phyloP scores from a whole-genome alignment of 2,113 vertebrate genomes.

The Leptosomus discolor region DNA sequence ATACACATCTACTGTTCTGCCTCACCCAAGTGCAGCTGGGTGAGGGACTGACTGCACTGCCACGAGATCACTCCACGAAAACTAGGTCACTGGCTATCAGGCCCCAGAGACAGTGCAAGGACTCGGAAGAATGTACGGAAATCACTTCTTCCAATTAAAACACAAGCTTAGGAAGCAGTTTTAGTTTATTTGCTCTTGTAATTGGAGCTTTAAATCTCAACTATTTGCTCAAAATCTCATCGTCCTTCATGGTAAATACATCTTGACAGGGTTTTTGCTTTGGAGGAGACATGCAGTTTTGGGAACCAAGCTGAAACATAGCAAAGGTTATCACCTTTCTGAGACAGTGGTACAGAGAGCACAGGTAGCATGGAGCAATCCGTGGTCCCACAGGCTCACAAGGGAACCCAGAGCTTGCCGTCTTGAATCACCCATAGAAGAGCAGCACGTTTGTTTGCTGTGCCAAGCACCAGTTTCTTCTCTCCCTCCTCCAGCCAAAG shows the following conservation, averaged over 20 bases:
- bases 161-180: background rate
- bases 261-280: background rate
- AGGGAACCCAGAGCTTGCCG: background rate
- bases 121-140: conserved; percentile 2
- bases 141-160: conserved; percentile 6
- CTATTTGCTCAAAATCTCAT: background rate
- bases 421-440: background rate
- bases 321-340: background rate
- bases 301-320: background rate
- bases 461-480: background rate
- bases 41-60: background rate
- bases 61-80: background rate
- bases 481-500: background rate
- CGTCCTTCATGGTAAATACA: background rate
- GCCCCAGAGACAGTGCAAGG: background rate
- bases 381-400: background rate
- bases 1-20: background rate
- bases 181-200: background rate
- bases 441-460: background rate
- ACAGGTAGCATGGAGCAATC: background rate
- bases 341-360: background rate
- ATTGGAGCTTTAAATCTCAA: conserved; percentile 13
- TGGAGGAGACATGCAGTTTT: background rate
- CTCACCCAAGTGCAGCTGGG: background rate
- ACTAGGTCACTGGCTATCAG: background rate